Evolutionary conservation across 1,140 invertebrate genomes (phyloP), one percentile per base, ranked within the genome.

Genomic region (Aricia agestis): DNA sequence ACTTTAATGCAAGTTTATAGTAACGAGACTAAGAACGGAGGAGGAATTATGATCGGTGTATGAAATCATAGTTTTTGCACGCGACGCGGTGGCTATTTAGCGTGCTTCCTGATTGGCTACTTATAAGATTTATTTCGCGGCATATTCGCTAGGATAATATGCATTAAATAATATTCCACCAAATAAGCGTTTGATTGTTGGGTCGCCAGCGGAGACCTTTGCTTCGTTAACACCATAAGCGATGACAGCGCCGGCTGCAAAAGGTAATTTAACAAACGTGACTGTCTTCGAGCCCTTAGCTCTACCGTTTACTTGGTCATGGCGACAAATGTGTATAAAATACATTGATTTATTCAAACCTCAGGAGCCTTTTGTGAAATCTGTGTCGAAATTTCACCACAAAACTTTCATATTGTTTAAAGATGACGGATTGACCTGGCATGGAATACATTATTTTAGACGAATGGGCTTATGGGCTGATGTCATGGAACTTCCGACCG

Each of bases 1-100:
- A 77, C 75, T 81, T 82, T 82, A 86, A 82, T 83, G 80, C 74
- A 82, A 87, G 77, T 86, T 90, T 86, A 81, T 77, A 80, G 79
- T 74, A 71, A 75, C 74, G 66, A 77, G 70, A 75, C 78, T 72
- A 74, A 71, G 72, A 78, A 78, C 72, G 80, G 80, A 83, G 73
- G 71, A 81, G n/a, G n/a, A 84, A 82, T 83, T 82, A 83, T 80
- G 73, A 66, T 74, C 79, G 76, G 72, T 73, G 67, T 78, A 78
- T 74, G 69, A 82, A 81, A 76, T 78, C 73, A 80, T 76, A 72
- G 63, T 68, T 41, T 70, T 61, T 70, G 68, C 32, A 70, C 66
- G 59, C 59, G 18, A 63, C 19, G 19, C 7, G 7, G 10, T 25
- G 17, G 1, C 59, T 25, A 63, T 63, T 63, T 63, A 11, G 18